Evolutionary conservation across 2,888 invertebrate species (phyloP), one percentile per base, ranked within the genome.

Genomic region (Polydrusus cervinus): DNA sequence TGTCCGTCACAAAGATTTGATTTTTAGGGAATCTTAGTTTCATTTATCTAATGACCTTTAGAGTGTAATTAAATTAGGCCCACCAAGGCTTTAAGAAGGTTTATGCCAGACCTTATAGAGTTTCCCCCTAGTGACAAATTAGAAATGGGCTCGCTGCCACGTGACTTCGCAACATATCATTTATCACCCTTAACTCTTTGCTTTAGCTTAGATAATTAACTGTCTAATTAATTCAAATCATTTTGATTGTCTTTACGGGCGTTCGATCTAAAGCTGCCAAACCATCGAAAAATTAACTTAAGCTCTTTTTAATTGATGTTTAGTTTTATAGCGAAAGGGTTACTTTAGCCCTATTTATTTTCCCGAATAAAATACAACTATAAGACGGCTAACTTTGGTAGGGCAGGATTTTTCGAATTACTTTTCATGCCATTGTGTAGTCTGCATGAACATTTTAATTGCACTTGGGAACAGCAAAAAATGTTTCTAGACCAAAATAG

Each of bases 211-310:
- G 69, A 76, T 76, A 76, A 76, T 76, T 76, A 76, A 76, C 68
- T 69, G 76, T 76, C 76, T 72, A 64, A 69, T 72, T 72, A 76
- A 76, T 76, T 76, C 76, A 76, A 76, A 76, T 72, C 65, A 76
- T 68, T 72, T 76, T 72, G 72, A 76, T 76, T 76, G 76, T 76
- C 76, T 76, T 65, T 72, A 72, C 72, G 45, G 60, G 20, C 60
- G 55, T 64, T 62, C 69, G 55, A 76, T 76, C 49, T 60, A 14
- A n/a, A 57, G 16, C 76, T 76, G 69, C 53, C 76, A 76, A 72
- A 72, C 76, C 47, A 55, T 64, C 74, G 75, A 77, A 71, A 77
- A 77, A 74, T 74, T 67, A 74, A 61, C 77, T 53, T 73, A 77
- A 77, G 61, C 74, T 74, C 53, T 71, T 77, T 77, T 77, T 77